Conservation (phyloP, 1,140 invertebrate species). For the Prorops nasuta region DNA sequence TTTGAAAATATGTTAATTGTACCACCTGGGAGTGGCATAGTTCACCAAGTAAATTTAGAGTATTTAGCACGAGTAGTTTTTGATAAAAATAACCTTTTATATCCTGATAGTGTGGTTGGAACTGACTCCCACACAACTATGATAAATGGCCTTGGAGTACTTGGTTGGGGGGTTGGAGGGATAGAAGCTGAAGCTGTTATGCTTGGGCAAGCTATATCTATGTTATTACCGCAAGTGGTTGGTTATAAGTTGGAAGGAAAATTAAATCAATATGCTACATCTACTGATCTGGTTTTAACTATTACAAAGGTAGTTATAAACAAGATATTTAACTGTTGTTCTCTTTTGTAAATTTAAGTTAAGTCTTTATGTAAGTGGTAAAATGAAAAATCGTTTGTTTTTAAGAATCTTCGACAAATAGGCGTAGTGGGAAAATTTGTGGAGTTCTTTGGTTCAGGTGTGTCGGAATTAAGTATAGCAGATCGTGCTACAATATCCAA, state of each 20-base stretch:
- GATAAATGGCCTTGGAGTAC: slow-evolving; percentile 89
- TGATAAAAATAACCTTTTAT: slow-evolving; percentile 67
- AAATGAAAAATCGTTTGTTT: slow-evolving; percentile 16
- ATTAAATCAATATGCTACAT: slow-evolving; percentile 83
- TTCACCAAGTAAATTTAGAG: slow-evolving; percentile 98
- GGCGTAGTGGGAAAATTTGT: slow-evolving; percentile 99
- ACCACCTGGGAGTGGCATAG: slow-evolving; percentile 96
- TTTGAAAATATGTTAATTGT: slow-evolving; percentile 97
- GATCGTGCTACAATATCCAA: slow-evolving; percentile 93
- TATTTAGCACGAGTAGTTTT: slow-evolving; percentile 96
- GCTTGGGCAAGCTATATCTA: slow-evolving; percentile 94
- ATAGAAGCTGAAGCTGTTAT: slow-evolving; percentile 90
- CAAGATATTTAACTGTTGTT: slow-evolving; percentile 11
- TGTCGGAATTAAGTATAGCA: slow-evolving; percentile 86
- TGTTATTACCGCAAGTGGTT: slow-evolving; percentile 94
- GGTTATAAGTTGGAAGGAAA: slow-evolving; percentile 88
- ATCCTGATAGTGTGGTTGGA: slow-evolving; percentile 97
- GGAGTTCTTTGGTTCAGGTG: slow-evolving; percentile 96
- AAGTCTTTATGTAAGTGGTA: slow-evolving; percentile 4
- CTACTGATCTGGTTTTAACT: slow-evolving; percentile 95
- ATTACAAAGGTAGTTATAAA: slow-evolving; percentile 92
- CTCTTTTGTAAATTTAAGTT: slow-evolving; percentile 1
- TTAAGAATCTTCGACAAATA: slow-evolving; percentile 83
- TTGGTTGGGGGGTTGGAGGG: slow-evolving; percentile 78
- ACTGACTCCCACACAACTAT: slow-evolving; percentile 99